Percentiles rank a stretch among this genome's conserved stretches.
phyloP scores from a whole-genome alignment of 2,797 vertebrate genomes.

The Aselliscus stoliczkanus region DNA sequence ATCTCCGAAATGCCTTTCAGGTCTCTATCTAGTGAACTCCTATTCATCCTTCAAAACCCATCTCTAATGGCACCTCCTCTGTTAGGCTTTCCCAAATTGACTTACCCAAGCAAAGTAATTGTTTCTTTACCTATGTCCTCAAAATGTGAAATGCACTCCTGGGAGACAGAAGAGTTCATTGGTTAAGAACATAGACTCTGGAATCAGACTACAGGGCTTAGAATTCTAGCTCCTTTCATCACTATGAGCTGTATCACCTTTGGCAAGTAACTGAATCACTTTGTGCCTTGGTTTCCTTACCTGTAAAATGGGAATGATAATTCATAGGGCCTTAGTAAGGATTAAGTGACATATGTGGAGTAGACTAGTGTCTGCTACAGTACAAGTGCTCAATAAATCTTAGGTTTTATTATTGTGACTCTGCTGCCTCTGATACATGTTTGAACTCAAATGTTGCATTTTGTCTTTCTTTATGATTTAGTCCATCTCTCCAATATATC shows the following conservation, averaged over 20 bases:
- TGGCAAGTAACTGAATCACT: neutral
- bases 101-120: neutral
- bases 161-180: neutral
- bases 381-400: neutral
- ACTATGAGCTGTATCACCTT: neutral
- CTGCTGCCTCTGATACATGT: neutral
- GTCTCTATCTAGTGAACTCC: neutral
- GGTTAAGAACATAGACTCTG: neutral
- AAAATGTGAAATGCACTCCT: neutral
- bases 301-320: neutral
- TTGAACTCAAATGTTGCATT: neutral
- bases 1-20: neutral
- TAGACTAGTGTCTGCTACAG: neutral
- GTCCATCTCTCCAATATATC: neutral
- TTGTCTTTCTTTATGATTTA: neutral
- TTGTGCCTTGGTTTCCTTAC: neutral
- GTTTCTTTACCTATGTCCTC: neutral
- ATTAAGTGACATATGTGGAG: neutral
- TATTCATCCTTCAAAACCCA: neutral
- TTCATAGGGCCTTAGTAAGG: neutral
- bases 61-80: neutral
- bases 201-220: neutral
- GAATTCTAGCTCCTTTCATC: neutral
- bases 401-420: neutral
- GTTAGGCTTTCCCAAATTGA: neutral